Base-by-base conservation (phyloP, 2,797 vertebrate genomes). In the Sebastes miniatus region DNA sequence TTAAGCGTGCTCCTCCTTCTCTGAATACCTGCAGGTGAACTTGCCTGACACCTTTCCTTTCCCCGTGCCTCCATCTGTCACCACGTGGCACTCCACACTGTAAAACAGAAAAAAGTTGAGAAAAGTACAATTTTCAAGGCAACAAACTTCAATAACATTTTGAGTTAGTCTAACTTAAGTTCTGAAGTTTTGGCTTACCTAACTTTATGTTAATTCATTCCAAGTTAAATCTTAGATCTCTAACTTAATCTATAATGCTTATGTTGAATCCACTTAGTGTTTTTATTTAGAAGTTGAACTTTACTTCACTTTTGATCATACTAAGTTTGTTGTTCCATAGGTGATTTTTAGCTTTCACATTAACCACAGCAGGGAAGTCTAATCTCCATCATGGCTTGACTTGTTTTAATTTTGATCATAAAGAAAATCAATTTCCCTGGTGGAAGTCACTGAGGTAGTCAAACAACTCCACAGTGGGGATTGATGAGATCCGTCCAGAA, bases 21-120 rank as follows among this genome's bases (percentile, higher is more conserved):
- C 76, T 81, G 67, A 78, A 73, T 85, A 83, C 84, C 87, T 88
- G 78, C 88, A 90, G 89, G 89, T 93, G 87, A 88, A 87, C 79
- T 71, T 3, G 32, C 73, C 73, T 81, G 78, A 89, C 80, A 76
- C 79, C 63, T 81, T 68, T 76, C 73, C 57, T 77, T 52, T 77
- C 68, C 66, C 32, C 32, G 2, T 73, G 62, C 57, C 25, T 79
- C 79, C 12, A 29, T 59, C 72, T 72, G 72, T 72, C 20, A 69
- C 56, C 73, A 66, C 24, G 62, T 82, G 74, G 31, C 73, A 4
- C 77, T 69, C 31, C 9, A 31, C 14, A 61, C 58, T 61, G 58
- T 16, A 29, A 59, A 1, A 29, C 0, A 0, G 16, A 43, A 7
- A 27, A 18, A 13, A 63, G 20, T 12, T 13, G 8, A 61, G 18